These are phyloP conservation scores for Cotesia typhae DNA, from an alignment of 1,140 invertebrate species.

Conservation along the genomic window DNA sequence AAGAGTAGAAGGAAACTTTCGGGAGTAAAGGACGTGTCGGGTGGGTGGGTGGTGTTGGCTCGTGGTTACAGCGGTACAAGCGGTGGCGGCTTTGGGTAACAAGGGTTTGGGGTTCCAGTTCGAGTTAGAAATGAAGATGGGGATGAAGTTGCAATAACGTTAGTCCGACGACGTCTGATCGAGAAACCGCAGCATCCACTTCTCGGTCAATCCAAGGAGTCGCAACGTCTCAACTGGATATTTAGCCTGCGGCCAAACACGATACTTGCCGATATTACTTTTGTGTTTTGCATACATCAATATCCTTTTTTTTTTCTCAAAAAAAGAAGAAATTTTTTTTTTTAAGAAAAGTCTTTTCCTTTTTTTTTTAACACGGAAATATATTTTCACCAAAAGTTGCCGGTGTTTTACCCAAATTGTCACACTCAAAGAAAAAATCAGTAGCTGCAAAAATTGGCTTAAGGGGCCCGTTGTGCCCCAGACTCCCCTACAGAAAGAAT, in stretches of 20 bases:
- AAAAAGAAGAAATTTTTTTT: no score
- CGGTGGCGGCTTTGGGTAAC: neutral
- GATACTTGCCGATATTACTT: neutral
- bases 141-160: neutral
- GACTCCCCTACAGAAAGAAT: no score
- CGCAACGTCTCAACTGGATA: neutral
- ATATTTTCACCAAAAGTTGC: no score
- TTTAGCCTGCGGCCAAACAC: slow-evolving; percentile 1
- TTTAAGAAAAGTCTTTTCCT: no score
- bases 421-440: no score
- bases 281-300: neutral
- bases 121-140: no score
- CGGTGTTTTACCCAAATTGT: no score
- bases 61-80: no score
- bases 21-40: neutral
- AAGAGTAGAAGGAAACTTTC: neutral
- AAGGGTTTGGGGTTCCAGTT: neutral
- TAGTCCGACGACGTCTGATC: slow-evolving; percentile 14
- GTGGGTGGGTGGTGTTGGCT: no score
- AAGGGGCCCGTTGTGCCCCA: no score
- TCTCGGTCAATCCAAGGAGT: slow-evolving; percentile 4
- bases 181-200: slow-evolving; percentile 25
- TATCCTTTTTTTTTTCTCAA: neutral
- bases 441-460: no score
- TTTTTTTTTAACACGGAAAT: no score